Base-by-base conservation (phyloP, 2,888 invertebrate species). In the Margaritifera margaritifera region DNA sequence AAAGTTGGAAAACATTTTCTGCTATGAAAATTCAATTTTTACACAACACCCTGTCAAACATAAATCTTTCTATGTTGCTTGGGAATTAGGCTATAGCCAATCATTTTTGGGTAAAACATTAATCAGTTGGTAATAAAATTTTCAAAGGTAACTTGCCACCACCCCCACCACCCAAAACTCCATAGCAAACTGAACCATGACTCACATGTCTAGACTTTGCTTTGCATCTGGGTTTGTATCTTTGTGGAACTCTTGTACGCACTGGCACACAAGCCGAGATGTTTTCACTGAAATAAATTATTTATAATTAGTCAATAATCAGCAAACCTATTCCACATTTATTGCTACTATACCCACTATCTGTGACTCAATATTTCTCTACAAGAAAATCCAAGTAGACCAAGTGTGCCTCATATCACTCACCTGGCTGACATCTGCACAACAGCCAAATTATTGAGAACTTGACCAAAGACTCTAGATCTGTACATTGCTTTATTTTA, bases 201-300 rank as follows among this genome's bases (percentile, higher is more conserved):
- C 79, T 72, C 68, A 81, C 81, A 81, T 70, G 50, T 72, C 68
- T 5, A 79, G 81, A 54, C 66, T 62, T 53, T 73, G 66, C 27
- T 42, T 59, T 15, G 27, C 58, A 22, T 64, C 51, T 27, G 66
- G 54, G 25, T 68, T 71, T 20, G 42, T 66, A 50, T 70, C 52
- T 54, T 54, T 74, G 66, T 84, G 84, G 68, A 82, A 77, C 11
- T 84, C 78, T 63, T 86, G 85, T 15, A 87, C 81, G 80, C 85
- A 84, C 27, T 83, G 75, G 74, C 85, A 84, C 19, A 86, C 81
- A 64, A 77, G 66, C 50, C 81, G 80, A 51, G 84, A 85, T 8
- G 80, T 79, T 56, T 78, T 79, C 58, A 87, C 87, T 84, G 70
- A 42, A 75, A 78, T 57, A 63, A 64, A 64, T 20, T 31, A 65